phyloP scores from a whole-genome alignment of 1,140 invertebrate species.

The Pygmarrhopalites habei region DNA sequence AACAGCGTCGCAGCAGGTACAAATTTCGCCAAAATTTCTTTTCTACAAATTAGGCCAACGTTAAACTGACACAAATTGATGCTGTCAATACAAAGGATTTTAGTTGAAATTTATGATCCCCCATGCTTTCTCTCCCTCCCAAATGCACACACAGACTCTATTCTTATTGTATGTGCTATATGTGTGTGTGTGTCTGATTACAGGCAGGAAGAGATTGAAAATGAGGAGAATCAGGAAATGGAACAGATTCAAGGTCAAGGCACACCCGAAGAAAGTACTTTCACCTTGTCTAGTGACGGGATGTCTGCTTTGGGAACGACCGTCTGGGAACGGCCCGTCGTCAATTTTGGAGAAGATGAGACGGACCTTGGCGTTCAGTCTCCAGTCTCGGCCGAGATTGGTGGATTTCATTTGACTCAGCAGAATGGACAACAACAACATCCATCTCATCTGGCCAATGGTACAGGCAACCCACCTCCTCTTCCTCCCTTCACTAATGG shows the following conservation, averaged over 20 bases:
- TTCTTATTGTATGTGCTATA: too few species aligned
- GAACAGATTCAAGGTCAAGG: conserved; percentile 18
- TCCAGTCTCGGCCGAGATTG: not conserved
- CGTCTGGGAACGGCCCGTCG: conserved; percentile 15
- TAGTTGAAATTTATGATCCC: too few species aligned
- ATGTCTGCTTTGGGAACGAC: conserved; percentile 1
- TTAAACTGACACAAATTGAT: too few species aligned
- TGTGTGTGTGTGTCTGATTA: not conserved
- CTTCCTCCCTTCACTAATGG: conserved; percentile 14
- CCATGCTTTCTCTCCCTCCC: too few species aligned
- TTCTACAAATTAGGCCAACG: too few species aligned
- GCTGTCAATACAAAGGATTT: too few species aligned
- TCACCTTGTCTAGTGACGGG: conserved; percentile 29
- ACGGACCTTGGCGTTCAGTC: too few species aligned
- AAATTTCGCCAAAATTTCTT: too few species aligned
- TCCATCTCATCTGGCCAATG: not conserved
- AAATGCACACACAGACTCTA: too few species aligned
- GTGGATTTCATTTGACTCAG: conserved; percentile 1
- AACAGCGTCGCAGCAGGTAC: conserved; percentile 20
- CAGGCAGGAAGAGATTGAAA: conserved; percentile 29
- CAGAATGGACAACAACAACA: conserved; percentile 3
- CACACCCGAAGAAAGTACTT: conserved; percentile 36
- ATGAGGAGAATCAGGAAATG: conserved; percentile 33
- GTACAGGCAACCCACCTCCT: not conserved
- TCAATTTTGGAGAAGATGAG: conserved; percentile 9